Evolutionary conservation across 1,140 invertebrate genomes (phyloP), one percentile per base, ranked within the genome.

Genomic region (Conopomorpha cramerella): DNA sequence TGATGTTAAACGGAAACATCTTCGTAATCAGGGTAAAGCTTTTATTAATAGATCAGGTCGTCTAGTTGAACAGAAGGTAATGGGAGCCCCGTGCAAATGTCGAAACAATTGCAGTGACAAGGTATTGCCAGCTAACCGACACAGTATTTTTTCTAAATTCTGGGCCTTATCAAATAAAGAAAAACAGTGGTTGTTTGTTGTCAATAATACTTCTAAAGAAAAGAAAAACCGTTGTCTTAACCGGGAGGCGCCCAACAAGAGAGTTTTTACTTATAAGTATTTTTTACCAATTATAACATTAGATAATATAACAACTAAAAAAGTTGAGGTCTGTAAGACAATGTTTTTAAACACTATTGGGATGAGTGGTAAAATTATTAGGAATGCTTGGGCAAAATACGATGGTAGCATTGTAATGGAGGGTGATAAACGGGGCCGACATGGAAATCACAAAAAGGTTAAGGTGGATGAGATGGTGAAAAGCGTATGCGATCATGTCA

Each of bases 311-410:
- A 6, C 4, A 4, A 6, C n/a, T 6, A 6, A 23, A 6, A 10
- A 4, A 23, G 19, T 28, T 31, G 38, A 41, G 10, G 43, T 41
- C 15, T 46, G 40, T 28, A 32, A 37, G 23, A 43, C 32, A 15
- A 45, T 43, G 40, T 49, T 49, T 36, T 27, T 45, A 16, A 45
- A 42, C 17, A 43, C 46, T 8, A 36, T 45, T 30, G 15, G 35
- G 2, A 8, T 35, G 30, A 23, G 26, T 29, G 35, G 34, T 16
- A 27, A 32, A 31, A 30, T 43, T 3, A 11, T 49, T 17, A 40
- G 13, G 8, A 49, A 39, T 8, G 37, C 43, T 4, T 45, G 40
- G 35, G 38, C 35, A 19, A 45, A 49, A 34, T 40, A 39, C 18
- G 39, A 49, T 18, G 42, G 37, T 25, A 13, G 17, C 8, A 10